phyloP scores from a whole-genome alignment of 2,797 vertebrate genomes.

The Pipistrellus nathusii region DNA sequence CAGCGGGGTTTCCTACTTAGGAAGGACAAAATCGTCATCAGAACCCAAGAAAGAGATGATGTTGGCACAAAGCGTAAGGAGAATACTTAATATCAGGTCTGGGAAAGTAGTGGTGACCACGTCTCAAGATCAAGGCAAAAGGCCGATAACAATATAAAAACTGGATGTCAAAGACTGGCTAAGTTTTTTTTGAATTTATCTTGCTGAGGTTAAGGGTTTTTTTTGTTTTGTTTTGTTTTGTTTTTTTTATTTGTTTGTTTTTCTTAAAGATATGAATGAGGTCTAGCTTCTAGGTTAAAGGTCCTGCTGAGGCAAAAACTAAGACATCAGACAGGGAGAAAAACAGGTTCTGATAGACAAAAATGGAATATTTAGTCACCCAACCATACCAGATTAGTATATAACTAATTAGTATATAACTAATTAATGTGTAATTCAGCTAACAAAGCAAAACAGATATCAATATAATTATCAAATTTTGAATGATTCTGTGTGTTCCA shows the following conservation, averaged over 20 bases:
- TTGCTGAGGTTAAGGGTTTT: neutral
- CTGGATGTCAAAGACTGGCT: neutral
- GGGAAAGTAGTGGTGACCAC: neutral
- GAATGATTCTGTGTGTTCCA: neutral
- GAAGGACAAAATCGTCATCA: neutral
- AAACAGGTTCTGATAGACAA: neutral
- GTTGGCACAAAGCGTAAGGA: neutral
- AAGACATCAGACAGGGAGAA: neutral
- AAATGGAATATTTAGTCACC: neutral
- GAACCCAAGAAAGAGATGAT: neutral
- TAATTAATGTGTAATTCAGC: neutral
- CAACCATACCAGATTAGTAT: neutral
- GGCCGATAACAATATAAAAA: neutral
- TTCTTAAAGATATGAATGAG: neutral
- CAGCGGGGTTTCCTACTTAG: neutral
- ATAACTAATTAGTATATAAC: neutral
- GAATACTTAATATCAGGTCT: neutral
- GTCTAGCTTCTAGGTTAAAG: neutral
- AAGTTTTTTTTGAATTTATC: neutral
- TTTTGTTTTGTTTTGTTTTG: no score
- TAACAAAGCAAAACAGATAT: neutral
- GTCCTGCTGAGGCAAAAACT: neutral
- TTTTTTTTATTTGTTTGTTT: no score
- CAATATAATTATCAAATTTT: constrained; percentile 18
- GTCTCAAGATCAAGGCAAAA: neutral